Evolutionary conservation across 2,113 vertebrate genomes (phyloP), one percentile per base, ranked within the genome.

Genomic region (Todiramphus saurophagus): DNA sequence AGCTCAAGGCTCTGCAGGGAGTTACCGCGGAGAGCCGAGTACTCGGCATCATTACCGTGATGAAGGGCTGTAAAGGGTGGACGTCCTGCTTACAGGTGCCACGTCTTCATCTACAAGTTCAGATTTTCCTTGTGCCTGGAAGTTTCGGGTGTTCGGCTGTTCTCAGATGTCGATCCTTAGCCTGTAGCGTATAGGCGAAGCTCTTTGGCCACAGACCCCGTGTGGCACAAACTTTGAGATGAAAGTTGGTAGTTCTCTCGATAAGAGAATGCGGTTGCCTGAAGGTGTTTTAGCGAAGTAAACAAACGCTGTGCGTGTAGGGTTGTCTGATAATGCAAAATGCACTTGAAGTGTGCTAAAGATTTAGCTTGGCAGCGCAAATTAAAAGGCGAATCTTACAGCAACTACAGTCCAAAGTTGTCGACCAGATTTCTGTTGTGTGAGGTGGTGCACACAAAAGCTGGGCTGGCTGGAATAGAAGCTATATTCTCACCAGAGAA

Each of bases 271-370:
- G 44, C 3, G 1, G 20, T 25, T 64, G 13, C 28, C 19, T 60
- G 39, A 50, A 24, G 39, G 2, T 11, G 2, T 24, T 9, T 5
- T 33, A 10, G 28, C 43, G 62, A 39, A 1, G 28, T 53, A 62
- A 39, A 1, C 16, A 15, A 35, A 3, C 0, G 1, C 10, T 31
- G 48, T n/a, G 19, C 3, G 0, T 13, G n/a, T 8, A 9, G 2
- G 13, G 7, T 19, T 76, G 6, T 16, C 19, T 37, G 3, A 30
- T 41, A 13, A 11, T 1, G 62, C 7, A 33, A 33, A 72, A 51
- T 1, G 1, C 3, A 0, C 23, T 35, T 46, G 4, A 37, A 39
- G 30, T 14, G 10, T 25, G 1, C 12, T 43, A 3, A 76, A 50
- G 9, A 3, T n/a, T 68, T 69, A 23, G 28, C 10, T 44, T 19